Base-by-base conservation (phyloP, 1,140 invertebrate genomes). In the Ericerus pela region DNA sequence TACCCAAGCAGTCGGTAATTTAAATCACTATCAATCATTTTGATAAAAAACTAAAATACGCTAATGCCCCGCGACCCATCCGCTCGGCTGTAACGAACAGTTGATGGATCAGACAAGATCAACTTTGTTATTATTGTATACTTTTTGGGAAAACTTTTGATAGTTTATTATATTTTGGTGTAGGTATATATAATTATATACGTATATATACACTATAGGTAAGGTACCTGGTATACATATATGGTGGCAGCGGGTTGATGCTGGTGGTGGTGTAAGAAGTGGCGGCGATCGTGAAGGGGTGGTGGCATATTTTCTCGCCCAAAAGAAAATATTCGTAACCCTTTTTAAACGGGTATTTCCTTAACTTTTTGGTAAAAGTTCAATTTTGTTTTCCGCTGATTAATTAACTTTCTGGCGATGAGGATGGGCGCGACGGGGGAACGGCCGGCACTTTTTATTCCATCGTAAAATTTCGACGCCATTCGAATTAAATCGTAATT, bases 391-490 rank as follows among this genome's bases (percentile, higher is more conserved):
- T n/a, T 47, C 41, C 41, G 41, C 41, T 47, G 41, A 47, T 47
- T 47, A 47, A 47, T 47, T 47, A 47, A 47, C 41, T 47, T 47
- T 47, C 41, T 24, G 41, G n/a, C n/a, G n/a, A n/a, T n/a, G n/a
- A n/a, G n/a, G n/a, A n/a, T n/a, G n/a, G n/a, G n/a, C n/a, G n/a
- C n/a, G n/a, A n/a, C n/a, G n/a, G n/a, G n/a, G n/a, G n/a, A n/a
- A n/a, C n/a, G n/a, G n/a, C n/a, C n/a, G n/a, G n/a, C n/a, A 47
- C 41, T 47, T 47, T 47, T 47, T 47, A 47, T 47, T 47, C 41
- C 41, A 24, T 47, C 41, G n/a, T n/a, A n/a, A 24, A 47, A 24
- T 47, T 24, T 14, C 16, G 41, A n/a, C n/a, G n/a, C n/a, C n/a
- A n/a, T 47, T 47, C 41, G 41, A 47, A 47, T 47, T 47, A 47